Percentiles rank a stretch among this genome's conserved stretches.
These are phyloP conservation scores for Bombus soroeensis DNA, from an alignment of 1,140 invertebrate genomes.

Conservation along the genomic window DNA sequence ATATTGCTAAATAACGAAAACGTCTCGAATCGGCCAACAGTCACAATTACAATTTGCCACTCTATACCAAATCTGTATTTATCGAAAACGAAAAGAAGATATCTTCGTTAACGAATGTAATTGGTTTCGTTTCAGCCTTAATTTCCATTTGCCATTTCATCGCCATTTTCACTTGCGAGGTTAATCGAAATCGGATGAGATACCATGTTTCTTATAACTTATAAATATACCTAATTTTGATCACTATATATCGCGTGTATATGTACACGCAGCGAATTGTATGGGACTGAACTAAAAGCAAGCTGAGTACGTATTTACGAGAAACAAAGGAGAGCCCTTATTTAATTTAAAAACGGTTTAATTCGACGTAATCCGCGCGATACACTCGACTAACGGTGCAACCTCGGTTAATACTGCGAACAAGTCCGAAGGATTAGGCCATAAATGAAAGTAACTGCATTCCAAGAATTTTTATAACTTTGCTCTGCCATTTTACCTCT, in stretches of 20 bases:
- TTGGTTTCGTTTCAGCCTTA: background rate
- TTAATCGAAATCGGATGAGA: background rate
- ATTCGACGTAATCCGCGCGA: conserved; percentile 3
- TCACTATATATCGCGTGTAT: background rate
- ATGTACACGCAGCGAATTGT: too few relatives aligned
- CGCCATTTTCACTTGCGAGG: background rate
- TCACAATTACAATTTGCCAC: background rate
- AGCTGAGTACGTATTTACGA: background rate
- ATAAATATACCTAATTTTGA: background rate
- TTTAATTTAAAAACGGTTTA: background rate
- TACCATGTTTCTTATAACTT: background rate
- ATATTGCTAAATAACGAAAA: background rate
- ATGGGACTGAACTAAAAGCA: background rate
- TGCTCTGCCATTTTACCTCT: conserved; percentile 55
- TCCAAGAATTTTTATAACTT: conserved; percentile 66
- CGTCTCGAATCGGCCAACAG: background rate
- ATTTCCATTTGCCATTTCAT: background rate
- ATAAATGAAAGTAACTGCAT: conserved; percentile 75
- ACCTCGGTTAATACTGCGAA: conserved; percentile 44
- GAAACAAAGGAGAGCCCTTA: background rate
- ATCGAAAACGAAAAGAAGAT: background rate
- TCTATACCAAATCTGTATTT: background rate
- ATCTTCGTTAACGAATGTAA: background rate
- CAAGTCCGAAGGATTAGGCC: conserved; percentile 70
- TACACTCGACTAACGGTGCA: conserved; percentile 45